These are phyloP conservation scores for Melanophora roralis DNA, from an alignment of 2,888 invertebrate species.

Conservation along the genomic window DNA sequence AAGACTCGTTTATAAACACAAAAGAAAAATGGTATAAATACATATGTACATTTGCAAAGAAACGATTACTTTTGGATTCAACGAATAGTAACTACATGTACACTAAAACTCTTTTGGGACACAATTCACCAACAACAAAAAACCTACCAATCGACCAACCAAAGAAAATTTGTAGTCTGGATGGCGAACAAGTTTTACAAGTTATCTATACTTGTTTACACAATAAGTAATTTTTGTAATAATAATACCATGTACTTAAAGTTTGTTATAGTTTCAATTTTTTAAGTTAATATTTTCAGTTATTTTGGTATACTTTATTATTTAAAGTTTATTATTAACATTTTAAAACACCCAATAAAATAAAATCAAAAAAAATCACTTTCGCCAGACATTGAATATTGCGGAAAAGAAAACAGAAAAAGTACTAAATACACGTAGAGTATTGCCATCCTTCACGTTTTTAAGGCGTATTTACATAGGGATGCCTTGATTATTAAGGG, in stretches of 20 bases:
- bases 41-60: slow-evolving; percentile 5
- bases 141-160: slow-evolving; percentile 38
- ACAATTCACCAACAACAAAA: slow-evolving; percentile 41
- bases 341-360: no score
- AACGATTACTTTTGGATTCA: slow-evolving; percentile 48
- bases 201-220: neutral
- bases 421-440: slow-evolving; percentile 12
- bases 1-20: slow-evolving; percentile 19
- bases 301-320: no score
- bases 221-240: no score
- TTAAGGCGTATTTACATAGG: slow-evolving; percentile 36
- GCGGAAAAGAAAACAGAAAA: slow-evolving; percentile 42
- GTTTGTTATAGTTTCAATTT: neutral
- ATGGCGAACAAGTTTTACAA: slow-evolving; percentile 52
- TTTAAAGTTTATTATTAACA: no score
- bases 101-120: slow-evolving; percentile 36
- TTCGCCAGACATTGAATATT: slow-evolving; percentile 58
- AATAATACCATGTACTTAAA: no score
- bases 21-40: slow-evolving; percentile 18
- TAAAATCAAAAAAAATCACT: slow-evolving; percentile 66
- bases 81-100: slow-evolving; percentile 46
- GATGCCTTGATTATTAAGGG: no score
- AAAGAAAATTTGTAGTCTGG: slow-evolving; percentile 51
- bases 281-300: neutral
- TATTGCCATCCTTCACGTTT: slow-evolving; percentile 18